Percentiles rank a stretch among this genome's conserved stretches.
Evolutionary conservation across 2,888 invertebrate genomes (phyloP).

Genomic region (Elmis aenea): DNA sequence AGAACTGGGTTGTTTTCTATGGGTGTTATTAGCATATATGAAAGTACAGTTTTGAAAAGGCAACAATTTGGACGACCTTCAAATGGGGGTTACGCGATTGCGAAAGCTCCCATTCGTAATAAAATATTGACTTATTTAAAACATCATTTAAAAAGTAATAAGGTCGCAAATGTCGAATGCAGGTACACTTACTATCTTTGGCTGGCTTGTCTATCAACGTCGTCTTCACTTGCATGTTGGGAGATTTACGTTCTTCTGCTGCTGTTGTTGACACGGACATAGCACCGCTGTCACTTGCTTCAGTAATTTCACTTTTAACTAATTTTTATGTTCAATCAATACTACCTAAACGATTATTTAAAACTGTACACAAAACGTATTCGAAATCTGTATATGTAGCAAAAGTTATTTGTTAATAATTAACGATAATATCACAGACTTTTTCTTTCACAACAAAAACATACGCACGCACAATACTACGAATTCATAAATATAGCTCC

Average conservation of each 20-base stretch:
- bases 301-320: conserved; percentile 5
- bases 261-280: conserved; percentile 19
- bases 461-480: conserved; percentile 37
- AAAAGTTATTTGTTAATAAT: conserved; percentile 22
- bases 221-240: conserved; percentile 8
- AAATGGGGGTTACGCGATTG: too few relatives aligned
- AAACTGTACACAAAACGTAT: conserved; percentile 15
- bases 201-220: conserved; percentile 10
- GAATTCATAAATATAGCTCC: conserved; percentile 19
- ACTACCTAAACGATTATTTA: conserved; percentile 9
- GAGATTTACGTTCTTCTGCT: conserved; percentile 13
- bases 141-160: too few relatives aligned
- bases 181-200: conserved; percentile 19
- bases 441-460: conserved; percentile 57
- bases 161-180: too few relatives aligned
- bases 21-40: too few relatives aligned
- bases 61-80: too few relatives aligned
- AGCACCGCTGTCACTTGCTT: too few relatives aligned
- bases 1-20: too few relatives aligned
- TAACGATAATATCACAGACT: conserved; percentile 58
- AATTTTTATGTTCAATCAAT: conserved; percentile 8
- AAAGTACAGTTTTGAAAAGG: too few relatives aligned
- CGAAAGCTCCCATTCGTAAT: too few relatives aligned
- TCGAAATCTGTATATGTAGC: conserved; percentile 21
- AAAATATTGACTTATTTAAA: too few relatives aligned